Conservation (phyloP, 2,797 vertebrate species). For the Siniperca undulata region DNA sequence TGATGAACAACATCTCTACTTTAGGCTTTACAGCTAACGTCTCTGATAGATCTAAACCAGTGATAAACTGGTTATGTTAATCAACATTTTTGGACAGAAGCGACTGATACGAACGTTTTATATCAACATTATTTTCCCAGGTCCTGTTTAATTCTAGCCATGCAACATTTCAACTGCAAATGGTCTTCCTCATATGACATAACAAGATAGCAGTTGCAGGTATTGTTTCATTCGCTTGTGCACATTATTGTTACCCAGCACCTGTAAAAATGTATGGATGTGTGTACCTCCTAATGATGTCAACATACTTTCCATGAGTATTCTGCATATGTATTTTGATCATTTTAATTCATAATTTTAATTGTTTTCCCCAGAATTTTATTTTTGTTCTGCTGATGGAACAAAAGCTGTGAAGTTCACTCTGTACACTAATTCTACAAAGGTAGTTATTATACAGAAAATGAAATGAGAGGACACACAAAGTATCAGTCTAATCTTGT, state of each 20-base stretch:
- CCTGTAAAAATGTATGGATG: not conserved
- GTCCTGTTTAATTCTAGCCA: not conserved
- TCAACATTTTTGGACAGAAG: not conserved
- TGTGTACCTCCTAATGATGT: not conserved
- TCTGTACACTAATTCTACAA: not conserved
- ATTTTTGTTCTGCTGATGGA: not conserved
- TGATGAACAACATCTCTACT: not conserved
- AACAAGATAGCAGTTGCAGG: not conserved
- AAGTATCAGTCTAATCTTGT: slow-evolving; percentile 5
- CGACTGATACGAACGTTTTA: not conserved
- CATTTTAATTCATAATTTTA: not conserved
- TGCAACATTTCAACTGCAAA: not conserved
- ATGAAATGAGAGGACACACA: not conserved
- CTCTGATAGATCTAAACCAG: not conserved
- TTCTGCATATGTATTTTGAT: not conserved
- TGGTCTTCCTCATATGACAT: not conserved
- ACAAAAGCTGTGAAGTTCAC: not conserved
- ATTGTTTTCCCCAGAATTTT: not conserved
- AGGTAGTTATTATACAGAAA: not conserved
- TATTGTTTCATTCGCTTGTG: not conserved
- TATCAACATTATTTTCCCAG: not conserved
- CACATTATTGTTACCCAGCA: not conserved
- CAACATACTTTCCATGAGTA: not conserved
- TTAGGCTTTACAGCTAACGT: not conserved
- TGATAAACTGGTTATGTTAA: not conserved